These are phyloP conservation scores for Hemithea aestivaria DNA, from an alignment of 2,888 invertebrate genomes.

Conservation along the genomic window DNA sequence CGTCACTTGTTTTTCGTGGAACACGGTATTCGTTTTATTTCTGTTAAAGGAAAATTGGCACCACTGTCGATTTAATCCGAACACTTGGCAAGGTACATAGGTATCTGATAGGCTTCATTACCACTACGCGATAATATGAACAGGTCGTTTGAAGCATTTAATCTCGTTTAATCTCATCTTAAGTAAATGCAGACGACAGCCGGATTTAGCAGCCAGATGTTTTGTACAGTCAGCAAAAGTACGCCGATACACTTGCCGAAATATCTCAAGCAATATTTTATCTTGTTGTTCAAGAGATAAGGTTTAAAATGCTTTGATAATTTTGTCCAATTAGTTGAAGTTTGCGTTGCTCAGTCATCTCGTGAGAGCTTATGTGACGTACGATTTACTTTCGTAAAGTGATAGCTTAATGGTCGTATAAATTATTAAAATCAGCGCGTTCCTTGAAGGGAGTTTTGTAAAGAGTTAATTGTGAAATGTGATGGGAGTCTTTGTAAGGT, in stretches of 20 bases:
- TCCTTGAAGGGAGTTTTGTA: background rate
- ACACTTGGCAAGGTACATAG: background rate
- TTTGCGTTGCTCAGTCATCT: conserved; percentile 16
- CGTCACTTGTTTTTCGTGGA: too few relatives aligned
- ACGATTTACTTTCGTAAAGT: conserved; percentile 16
- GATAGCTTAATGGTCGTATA: conserved; percentile 17
- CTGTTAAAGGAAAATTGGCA: background rate
- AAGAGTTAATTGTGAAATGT: too few relatives aligned
- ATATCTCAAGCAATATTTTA: conserved; percentile 7
- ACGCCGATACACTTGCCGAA: conserved; percentile 13
- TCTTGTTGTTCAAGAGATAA: conserved; percentile 2
- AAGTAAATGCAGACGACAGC: conserved; percentile 32
- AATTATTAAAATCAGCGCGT: conserved; percentile 13
- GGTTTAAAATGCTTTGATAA: conserved; percentile 9
- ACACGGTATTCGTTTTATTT: background rate
- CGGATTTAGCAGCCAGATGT: conserved; percentile 36
- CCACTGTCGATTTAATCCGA: too few relatives aligned
- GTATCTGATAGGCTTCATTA: background rate
- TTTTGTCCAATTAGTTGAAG: conserved; percentile 25
- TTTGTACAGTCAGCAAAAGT: conserved; percentile 31
- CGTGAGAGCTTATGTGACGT: conserved; percentile 14
- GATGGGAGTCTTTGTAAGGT: too few relatives aligned
- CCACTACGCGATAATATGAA: conserved; percentile 15
- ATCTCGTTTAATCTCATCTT: conserved; percentile 25
- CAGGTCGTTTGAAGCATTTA: conserved; percentile 22